A percentile compares a stretch with the other conserved stretches of the same genome.
Evolutionary conservation across 2,797 vertebrate genomes (phyloP).

Genomic region (Numenius phaeopus): DNA sequence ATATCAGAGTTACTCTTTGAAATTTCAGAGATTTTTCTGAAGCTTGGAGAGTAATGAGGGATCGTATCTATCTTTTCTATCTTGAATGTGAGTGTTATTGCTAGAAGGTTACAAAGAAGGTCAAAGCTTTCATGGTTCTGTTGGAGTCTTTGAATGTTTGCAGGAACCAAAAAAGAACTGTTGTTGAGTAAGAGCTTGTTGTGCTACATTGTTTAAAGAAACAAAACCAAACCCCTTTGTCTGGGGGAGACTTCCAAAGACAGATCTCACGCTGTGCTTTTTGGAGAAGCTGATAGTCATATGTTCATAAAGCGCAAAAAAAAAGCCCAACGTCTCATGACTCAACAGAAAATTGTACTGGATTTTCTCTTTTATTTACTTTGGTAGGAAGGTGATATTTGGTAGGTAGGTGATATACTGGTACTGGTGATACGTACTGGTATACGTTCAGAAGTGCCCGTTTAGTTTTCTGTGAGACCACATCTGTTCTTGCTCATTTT

Average conservation of each 20-base stretch:
- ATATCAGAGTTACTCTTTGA: conserved; percentile 16
- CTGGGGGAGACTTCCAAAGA: not conserved
- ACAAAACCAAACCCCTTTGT: not conserved
- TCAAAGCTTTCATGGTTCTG: not conserved
- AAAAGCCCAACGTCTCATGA: not conserved
- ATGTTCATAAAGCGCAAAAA: not conserved
- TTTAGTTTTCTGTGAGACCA: not conserved
- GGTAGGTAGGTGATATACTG: not conserved
- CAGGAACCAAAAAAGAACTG: not conserved
- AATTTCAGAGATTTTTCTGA: conserved; percentile 33
- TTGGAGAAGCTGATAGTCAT: not conserved
- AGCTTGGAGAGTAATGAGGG: not conserved
- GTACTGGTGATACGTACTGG: not conserved
- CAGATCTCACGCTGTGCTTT: not conserved
- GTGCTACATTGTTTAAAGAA: not conserved
- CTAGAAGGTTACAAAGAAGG: not conserved
- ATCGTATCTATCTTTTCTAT: not conserved
- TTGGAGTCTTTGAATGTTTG: not conserved
- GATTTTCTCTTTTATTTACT: not conserved
- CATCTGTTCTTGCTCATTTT: conserved; percentile 28
- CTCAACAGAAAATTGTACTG: not conserved
- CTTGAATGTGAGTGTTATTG: conserved; percentile 15
- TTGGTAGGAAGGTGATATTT: not conserved
- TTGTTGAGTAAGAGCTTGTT: not conserved
- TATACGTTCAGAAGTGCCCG: not conserved